Evolutionary conservation across 2,797 vertebrate genomes (phyloP).

Genomic region (Harpagifer antarcticus): DNA sequence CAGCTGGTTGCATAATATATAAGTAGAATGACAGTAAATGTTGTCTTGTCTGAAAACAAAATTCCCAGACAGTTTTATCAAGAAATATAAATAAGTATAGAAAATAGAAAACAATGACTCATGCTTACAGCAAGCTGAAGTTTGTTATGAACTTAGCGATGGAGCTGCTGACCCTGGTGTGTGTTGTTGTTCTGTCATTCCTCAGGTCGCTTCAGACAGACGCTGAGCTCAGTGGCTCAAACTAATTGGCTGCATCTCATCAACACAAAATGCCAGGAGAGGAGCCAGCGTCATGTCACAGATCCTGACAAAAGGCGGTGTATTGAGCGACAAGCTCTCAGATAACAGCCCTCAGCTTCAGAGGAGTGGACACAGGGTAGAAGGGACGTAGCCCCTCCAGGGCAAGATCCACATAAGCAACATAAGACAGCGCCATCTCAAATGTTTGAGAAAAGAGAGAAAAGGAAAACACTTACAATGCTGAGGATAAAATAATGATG

Average conservation of each 20-base stretch:
- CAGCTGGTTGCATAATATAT: constrained; percentile 27
- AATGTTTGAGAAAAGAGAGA: constrained; percentile 8
- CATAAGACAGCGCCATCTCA: background rate
- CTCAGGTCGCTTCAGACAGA: constrained; percentile 43
- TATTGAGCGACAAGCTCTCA: constrained; percentile 2
- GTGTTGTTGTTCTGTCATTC: constrained; percentile 34
- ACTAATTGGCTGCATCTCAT: constrained; percentile 68
- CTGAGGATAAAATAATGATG: constrained; percentile 24
- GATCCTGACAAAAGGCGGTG: constrained; percentile 2
- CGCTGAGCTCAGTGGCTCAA: constrained; percentile 33
- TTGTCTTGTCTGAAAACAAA: constrained; percentile 10
- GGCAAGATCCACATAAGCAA: constrained; percentile 17
- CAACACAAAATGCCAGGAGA: constrained; percentile 53
- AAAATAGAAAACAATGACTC: constrained; percentile 14
- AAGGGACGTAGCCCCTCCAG: constrained; percentile 6
- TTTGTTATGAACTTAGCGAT: constrained; percentile 23
- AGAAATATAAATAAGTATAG: constrained; percentile 17
- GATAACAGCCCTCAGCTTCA: constrained; percentile 28
- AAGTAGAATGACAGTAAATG: constrained; percentile 21
- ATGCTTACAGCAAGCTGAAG: background rate
- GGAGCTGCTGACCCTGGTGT: constrained; percentile 28
- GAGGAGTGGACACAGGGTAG: background rate
- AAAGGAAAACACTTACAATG: constrained; percentile 1
- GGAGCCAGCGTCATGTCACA: constrained; percentile 16
- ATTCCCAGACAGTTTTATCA: constrained; percentile 9